phyloP scores from a whole-genome alignment of 2,113 vertebrate species.

The Bucco capensis region DNA sequence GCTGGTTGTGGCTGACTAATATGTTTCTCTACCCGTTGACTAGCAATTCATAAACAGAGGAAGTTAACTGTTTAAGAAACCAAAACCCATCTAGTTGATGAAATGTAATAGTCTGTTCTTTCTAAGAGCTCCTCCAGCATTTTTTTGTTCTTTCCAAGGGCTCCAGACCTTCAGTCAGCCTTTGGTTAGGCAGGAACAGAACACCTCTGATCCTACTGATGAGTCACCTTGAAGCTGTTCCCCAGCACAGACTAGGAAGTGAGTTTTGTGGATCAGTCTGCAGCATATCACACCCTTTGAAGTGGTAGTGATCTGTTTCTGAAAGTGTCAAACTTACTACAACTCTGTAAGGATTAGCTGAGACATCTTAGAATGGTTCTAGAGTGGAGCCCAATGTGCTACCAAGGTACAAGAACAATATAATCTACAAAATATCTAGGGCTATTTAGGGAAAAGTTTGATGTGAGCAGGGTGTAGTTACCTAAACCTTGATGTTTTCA shows the following conservation, averaged over 20 bases:
- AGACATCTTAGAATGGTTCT: background rate
- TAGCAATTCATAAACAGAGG: background rate
- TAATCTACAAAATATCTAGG: background rate
- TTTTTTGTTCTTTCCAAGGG: background rate
- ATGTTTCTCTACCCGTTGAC: background rate
- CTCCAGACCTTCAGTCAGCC: background rate
- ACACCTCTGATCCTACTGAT: background rate
- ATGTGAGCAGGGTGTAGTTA: background rate
- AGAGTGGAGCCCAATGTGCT: background rate
- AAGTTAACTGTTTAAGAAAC: background rate
- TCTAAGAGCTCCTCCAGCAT: background rate
- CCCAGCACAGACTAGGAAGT: background rate
- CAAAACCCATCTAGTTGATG: background rate
- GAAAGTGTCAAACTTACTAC: background rate
- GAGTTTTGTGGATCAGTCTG: background rate
- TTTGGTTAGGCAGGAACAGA: background rate
- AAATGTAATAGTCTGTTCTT: background rate
- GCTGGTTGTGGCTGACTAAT: background rate
- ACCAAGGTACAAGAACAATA: background rate
- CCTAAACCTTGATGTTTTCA: background rate
- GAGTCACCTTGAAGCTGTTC: background rate
- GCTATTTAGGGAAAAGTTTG: background rate
- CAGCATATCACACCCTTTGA: rapidly evolving
- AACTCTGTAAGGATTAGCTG: background rate
- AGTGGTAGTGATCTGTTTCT: background rate